A percentile compares a stretch with the other conserved stretches of the same genome.
These are phyloP conservation scores for Ceyx melanurus DNA, from an alignment of 2,113 vertebrate genomes.

Conservation along the genomic window DNA sequence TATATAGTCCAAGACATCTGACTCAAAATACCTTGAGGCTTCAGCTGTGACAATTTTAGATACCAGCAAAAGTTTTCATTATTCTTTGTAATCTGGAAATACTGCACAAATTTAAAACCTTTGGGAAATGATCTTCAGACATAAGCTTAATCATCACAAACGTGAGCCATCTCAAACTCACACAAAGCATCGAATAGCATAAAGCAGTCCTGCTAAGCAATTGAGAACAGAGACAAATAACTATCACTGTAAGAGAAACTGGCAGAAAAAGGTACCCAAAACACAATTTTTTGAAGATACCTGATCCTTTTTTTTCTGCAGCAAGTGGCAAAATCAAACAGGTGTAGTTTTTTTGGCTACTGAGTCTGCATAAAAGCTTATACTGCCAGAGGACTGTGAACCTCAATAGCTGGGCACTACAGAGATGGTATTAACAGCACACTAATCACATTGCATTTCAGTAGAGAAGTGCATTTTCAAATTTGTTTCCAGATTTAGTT, in stretches of 20 bases:
- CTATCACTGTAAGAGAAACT: not conserved
- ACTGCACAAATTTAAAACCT: not conserved
- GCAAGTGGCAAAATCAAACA: not conserved
- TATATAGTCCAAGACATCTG: not conserved
- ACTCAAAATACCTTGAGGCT: not conserved
- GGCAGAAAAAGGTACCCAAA: not conserved
- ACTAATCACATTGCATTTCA: not conserved
- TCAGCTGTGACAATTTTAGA: not conserved
- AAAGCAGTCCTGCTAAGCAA: not conserved
- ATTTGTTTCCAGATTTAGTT: not conserved
- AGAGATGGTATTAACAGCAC: not conserved
- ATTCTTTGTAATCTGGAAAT: not conserved
- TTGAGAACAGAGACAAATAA: not conserved
- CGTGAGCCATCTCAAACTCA: not conserved
- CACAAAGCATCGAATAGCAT: not conserved
- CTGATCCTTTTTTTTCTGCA: not conserved
- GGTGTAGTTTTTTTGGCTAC: not conserved
- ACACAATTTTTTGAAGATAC: not conserved
- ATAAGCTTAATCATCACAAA: not conserved
- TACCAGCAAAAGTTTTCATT: not conserved
- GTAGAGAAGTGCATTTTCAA: not conserved
- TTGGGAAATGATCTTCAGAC: not conserved
- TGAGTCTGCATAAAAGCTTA: not conserved
- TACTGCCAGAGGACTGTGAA: not conserved
- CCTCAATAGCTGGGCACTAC: not conserved